Conservation (phyloP, 2,888 invertebrate genomes). For the Rapana venosa region DNA sequence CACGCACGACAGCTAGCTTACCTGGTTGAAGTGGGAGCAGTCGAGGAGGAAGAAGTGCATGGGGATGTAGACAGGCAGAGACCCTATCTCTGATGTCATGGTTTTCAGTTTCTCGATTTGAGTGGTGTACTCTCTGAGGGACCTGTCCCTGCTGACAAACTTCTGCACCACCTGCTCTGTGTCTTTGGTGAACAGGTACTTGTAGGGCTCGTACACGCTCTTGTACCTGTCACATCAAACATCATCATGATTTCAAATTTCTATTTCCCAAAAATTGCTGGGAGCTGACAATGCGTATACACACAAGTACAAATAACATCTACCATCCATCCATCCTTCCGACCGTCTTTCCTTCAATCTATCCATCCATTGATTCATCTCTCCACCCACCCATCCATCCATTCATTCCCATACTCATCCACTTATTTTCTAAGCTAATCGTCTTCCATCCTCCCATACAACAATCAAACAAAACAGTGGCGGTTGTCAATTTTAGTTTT, state of each 20-base stretch:
- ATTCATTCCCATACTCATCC: too few relatives aligned
- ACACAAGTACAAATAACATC: background rate
- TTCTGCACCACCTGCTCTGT: slow-evolving; percentile 70
- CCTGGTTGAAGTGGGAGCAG: slow-evolving; percentile 74
- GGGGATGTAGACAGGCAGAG: slow-evolving; percentile 74
- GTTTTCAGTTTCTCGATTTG: slow-evolving; percentile 75
- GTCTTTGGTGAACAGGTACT: slow-evolving; percentile 70
- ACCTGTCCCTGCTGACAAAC: slow-evolving; percentile 71
- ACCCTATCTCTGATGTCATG: slow-evolving; percentile 70
- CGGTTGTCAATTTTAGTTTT: too few relatives aligned
- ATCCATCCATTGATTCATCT: background rate
- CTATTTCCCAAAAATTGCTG: background rate
- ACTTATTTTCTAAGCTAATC: too few relatives aligned
- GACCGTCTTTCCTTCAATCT: background rate
- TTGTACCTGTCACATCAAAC: slow-evolving; percentile 64
- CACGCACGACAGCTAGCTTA: slow-evolving; percentile 42
- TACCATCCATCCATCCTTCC: background rate
- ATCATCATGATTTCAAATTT: too few relatives aligned
- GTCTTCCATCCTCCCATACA: too few relatives aligned
- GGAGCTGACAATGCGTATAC: background rate
- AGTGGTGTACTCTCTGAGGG: slow-evolving; percentile 72
- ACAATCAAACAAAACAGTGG: too few relatives aligned
- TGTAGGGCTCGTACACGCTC: slow-evolving; percentile 71
- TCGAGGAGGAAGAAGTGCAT: slow-evolving; percentile 77
- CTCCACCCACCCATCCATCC: background rate